A percentile compares a stretch with the other conserved stretches of the same genome.
Evolutionary conservation across 2,797 vertebrate genomes (phyloP).

Genomic region (Anguilla obscura): DNA sequence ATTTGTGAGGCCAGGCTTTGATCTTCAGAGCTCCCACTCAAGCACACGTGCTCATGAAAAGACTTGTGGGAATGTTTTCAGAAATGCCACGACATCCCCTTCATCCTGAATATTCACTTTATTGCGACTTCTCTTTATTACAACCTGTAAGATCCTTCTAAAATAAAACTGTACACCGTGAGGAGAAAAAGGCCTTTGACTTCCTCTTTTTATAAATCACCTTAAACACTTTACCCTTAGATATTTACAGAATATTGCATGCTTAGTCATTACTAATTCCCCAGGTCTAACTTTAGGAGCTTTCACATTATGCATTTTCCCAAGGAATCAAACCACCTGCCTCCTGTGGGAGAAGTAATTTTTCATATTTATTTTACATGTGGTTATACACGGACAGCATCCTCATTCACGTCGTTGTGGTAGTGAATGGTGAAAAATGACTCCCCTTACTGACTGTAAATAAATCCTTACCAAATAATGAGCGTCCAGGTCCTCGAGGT

Average conservation of each 20-base stretch:
- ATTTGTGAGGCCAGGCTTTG: neutral
- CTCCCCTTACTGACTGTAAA: constrained; percentile 6
- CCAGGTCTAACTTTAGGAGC: constrained; percentile 7
- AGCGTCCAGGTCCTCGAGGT: neutral
- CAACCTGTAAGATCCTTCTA: constrained; percentile 73
- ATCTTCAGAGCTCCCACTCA: neutral
- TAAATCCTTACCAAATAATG: constrained; percentile 28
- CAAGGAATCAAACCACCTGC: constrained; percentile 14
- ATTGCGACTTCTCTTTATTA: constrained; percentile 80
- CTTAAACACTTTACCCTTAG: constrained; percentile 73
- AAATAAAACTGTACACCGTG: constrained; percentile 58
- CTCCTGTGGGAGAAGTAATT: constrained; percentile 4
- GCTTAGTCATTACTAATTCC: constrained; percentile 11
- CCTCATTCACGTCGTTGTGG: constrained; percentile 15
- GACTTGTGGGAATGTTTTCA: constrained; percentile 65
- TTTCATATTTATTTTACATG: constrained; percentile 32
- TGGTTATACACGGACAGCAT: constrained; percentile 20
- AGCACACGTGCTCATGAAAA: neutral
- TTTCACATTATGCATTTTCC: constrained; percentile 3
- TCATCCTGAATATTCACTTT: constrained; percentile 79
- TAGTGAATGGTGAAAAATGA: constrained; percentile 17
- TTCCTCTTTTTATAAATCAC: constrained; percentile 12
- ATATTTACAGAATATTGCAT: constrained; percentile 73
- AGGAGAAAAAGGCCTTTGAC: neutral
- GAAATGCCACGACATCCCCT: constrained; percentile 75